These are phyloP conservation scores for Rhamphomyia laevipes DNA, from an alignment of 2,888 invertebrate genomes.

Conservation along the genomic window DNA sequence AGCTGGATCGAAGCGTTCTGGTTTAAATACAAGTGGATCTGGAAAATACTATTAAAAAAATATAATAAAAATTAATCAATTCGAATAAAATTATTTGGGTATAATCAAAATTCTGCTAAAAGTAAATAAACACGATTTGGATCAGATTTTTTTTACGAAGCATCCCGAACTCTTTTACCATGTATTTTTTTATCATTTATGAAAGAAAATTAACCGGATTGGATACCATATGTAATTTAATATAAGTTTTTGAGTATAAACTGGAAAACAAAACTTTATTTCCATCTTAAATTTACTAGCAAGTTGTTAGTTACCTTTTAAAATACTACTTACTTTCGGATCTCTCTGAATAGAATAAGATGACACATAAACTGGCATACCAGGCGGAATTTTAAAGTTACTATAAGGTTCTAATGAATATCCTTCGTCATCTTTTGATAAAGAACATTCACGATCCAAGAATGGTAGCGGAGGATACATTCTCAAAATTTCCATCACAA, in stretches of 20 bases:
- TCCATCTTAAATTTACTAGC: too few species aligned
- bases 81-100: too few species aligned
- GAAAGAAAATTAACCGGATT: too few species aligned
- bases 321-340: slow-evolving; percentile 10
- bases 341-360: slow-evolving; percentile 17
- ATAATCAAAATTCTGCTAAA: too few species aligned
- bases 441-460: slow-evolving; percentile 14
- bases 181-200: too few species aligned
- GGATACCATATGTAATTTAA: too few species aligned
- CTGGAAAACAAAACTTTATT: too few species aligned
- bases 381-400: slow-evolving; percentile 16
- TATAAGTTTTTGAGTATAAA: too few species aligned
- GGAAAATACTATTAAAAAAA: slow-evolving; percentile 12
- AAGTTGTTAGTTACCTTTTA: too few species aligned
- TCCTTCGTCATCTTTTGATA: slow-evolving; percentile 9
- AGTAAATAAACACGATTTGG: too few species aligned
- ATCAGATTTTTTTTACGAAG: too few species aligned
- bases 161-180: background rate
- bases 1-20: slow-evolving; percentile 22
- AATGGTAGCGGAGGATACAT: slow-evolving; percentile 20
- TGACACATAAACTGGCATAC: slow-evolving; percentile 18
- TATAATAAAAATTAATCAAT: too few species aligned
- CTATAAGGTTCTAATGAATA: slow-evolving; percentile 14
- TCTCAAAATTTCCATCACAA: slow-evolving; percentile 17
- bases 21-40: slow-evolving; percentile 21